These are phyloP conservation scores for Polyodon spathula DNA, from an alignment of 2,113 vertebrate species.

Conservation along the genomic window DNA sequence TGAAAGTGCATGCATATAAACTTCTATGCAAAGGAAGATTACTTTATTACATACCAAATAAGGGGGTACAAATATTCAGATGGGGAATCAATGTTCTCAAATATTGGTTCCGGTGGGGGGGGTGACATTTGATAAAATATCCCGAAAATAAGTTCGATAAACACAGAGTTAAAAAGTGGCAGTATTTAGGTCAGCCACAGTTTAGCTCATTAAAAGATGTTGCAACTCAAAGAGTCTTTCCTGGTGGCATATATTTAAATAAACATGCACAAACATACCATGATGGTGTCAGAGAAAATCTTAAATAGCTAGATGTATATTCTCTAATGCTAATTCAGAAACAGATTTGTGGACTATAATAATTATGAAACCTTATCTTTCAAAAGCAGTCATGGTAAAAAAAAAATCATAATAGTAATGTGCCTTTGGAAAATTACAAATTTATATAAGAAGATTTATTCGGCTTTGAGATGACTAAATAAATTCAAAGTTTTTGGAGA, in stretches of 20 bases:
- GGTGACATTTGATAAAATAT: no score
- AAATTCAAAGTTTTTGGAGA: slow-evolving; percentile 28
- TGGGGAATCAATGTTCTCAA: no score
- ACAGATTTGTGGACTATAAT: slow-evolving; percentile 17
- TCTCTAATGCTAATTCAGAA: slow-evolving; percentile 3
- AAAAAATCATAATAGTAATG: slow-evolving; percentile 13
- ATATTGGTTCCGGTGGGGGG: no score
- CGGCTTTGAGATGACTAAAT: slow-evolving; percentile 33
- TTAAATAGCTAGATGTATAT: slow-evolving; percentile 5
- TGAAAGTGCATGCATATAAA: no score
- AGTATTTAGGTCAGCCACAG: no score
- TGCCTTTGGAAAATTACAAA: slow-evolving; percentile 21
- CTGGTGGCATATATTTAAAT: slow-evolving; percentile 12
- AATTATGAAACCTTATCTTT: slow-evolving; percentile 37
- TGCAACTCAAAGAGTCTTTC: no score
- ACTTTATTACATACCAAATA: no score
- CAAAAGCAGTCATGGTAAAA: slow-evolving; percentile 28
- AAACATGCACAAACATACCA: slow-evolving; percentile 17
- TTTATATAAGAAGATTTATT: slow-evolving; percentile 34
- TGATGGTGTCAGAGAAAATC: slow-evolving; percentile 34
- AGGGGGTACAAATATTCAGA: no score
- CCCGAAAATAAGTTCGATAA: no score
- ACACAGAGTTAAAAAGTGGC: no score
- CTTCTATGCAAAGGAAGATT: no score
- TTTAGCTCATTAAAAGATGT: no score